Percentiles rank a stretch among this genome's conserved stretches.
Conservation (phyloP, 2,888 invertebrate genomes). For the Meteorus colon region DNA sequence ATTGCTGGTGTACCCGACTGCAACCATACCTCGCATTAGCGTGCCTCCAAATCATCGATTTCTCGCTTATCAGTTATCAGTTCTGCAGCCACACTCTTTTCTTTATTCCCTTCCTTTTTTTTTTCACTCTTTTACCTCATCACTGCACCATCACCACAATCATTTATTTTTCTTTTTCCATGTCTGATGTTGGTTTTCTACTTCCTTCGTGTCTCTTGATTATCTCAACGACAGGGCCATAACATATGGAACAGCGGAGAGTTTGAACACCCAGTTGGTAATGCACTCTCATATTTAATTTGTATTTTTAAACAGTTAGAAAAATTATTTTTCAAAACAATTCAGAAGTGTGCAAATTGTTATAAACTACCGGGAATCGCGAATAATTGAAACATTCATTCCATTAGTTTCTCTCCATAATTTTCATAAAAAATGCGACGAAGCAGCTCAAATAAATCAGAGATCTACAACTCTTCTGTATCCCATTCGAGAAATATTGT, state of each 20-base stretch:
- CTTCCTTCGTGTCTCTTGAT: background rate
- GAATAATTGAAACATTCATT: too few species aligned
- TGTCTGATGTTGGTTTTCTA: background rate
- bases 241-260: too few species aligned
- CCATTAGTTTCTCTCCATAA: too few species aligned
- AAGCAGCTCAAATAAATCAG: too few species aligned
- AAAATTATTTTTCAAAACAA: too few species aligned
- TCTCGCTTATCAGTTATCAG: constrained; percentile 65
- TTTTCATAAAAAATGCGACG: too few species aligned
- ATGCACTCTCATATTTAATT: too few species aligned
- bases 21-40: constrained; percentile 55
- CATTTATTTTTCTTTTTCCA: background rate
- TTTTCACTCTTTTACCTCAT: background rate
- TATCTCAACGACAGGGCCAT: constrained; percentile 13
- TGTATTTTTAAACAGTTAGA: too few species aligned
- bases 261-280: too few species aligned
- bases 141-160: background rate
- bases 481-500: constrained; percentile 10
- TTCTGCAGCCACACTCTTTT: constrained; percentile 11
- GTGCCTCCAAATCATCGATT: constrained; percentile 67
- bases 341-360: too few species aligned
- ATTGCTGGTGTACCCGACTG: background rate
- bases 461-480: too few species aligned
- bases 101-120: background rate
- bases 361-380: too few species aligned